These are phyloP conservation scores for Conus betulinus DNA, from an alignment of 1,140 invertebrate species.

Conservation along the genomic window DNA sequence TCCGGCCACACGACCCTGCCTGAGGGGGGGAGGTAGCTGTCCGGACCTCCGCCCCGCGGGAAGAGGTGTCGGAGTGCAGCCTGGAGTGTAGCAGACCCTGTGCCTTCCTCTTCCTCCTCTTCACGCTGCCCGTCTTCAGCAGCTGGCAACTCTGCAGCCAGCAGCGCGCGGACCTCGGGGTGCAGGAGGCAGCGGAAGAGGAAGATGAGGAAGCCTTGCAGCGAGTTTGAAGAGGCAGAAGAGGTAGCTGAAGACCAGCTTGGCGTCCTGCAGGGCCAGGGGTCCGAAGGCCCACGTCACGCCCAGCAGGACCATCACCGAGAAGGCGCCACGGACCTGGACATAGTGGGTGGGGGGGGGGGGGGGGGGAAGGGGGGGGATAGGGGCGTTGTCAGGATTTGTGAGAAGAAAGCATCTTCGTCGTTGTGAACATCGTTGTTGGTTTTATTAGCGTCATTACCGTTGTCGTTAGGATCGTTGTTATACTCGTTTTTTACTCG, in stretches of 20 bases:
- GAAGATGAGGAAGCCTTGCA: constrained; percentile 79
- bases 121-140: constrained; percentile 65
- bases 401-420: background rate
- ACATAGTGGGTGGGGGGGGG: background rate
- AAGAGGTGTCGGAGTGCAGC: background rate
- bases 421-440: background rate
- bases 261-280: constrained; percentile 76
- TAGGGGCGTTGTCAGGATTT: no score
- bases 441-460: background rate
- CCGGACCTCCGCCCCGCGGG: background rate
- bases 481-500: no score
- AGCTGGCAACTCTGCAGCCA: constrained; percentile 75
- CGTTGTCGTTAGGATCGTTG: no score
- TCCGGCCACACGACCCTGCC: no score
- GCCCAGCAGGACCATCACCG: constrained; percentile 78
- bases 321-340: constrained; percentile 78
- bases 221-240: constrained; percentile 78
- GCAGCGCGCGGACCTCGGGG: constrained; percentile 76
- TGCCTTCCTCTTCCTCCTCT: background rate
- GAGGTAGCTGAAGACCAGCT: constrained; percentile 47
- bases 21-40: background rate
- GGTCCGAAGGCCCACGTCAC: constrained; percentile 79
- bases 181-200: constrained; percentile 77
- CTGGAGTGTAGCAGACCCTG: background rate
- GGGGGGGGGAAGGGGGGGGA: no score